phyloP scores from a whole-genome alignment of 2,797 vertebrate species.

The Pelobates cultripes region DNA sequence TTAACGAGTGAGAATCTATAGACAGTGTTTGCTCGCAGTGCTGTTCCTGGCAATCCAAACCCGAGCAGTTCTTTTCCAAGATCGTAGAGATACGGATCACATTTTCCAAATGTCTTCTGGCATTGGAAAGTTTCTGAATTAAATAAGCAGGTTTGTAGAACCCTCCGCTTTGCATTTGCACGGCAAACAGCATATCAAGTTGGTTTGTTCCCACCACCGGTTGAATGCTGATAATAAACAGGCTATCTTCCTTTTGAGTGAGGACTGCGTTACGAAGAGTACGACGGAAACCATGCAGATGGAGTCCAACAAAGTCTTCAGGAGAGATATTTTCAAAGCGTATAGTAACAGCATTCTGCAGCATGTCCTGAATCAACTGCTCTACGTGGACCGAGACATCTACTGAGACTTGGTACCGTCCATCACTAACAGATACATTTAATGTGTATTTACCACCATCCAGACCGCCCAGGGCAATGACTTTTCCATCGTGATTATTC shows the following conservation, averaged over 20 bases:
- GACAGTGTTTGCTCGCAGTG: constrained; percentile 90
- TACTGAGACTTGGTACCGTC: constrained; percentile 89
- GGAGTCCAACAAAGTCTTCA: constrained; percentile 88
- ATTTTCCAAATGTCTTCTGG: constrained; percentile 88
- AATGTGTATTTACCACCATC: constrained; percentile 90
- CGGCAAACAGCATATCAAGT: constrained; percentile 90
- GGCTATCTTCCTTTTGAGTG: constrained; percentile 83
- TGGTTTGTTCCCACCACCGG: constrained; percentile 86
- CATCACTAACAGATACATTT: constrained; percentile 93
- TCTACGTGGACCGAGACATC: constrained; percentile 89
- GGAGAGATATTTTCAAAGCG: constrained; percentile 90
- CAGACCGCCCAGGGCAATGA: constrained; percentile 90
- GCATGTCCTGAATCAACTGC: constrained; percentile 86
- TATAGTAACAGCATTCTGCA: constrained; percentile 90
- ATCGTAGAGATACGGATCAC: constrained; percentile 89
- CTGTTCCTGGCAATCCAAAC: constrained; percentile 90
- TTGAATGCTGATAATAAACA: constrained; percentile 94
- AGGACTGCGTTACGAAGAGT: constrained; percentile 81
- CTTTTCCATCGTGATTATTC: constrained; percentile 89
- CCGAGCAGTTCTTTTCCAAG: constrained; percentile 95
- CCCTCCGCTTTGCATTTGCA: constrained; percentile 80
- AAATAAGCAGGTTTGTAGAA: constrained; percentile 93
- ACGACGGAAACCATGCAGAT: constrained; percentile 84
- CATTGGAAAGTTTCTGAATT: constrained; percentile 92
- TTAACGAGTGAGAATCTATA: constrained; percentile 89